phyloP scores from a whole-genome alignment of 1,140 invertebrate species.

The Euwallacea similis region DNA sequence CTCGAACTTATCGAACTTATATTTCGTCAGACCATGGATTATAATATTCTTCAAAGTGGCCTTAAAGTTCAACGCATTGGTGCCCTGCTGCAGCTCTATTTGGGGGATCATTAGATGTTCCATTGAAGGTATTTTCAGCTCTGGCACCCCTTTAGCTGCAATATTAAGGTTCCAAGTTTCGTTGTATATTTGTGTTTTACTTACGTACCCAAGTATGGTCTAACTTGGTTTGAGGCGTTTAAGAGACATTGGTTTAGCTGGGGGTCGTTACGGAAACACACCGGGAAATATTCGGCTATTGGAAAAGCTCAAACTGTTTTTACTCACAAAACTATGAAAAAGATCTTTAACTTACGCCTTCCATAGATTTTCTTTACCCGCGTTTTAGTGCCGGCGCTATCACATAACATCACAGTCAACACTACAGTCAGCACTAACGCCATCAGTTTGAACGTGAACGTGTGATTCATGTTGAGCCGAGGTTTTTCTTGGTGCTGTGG shows the following conservation, averaged over 20 bases:
- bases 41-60: conserved; percentile 67
- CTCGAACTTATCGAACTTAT: conserved; percentile 45
- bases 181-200: background rate
- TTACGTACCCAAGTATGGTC: conserved; percentile 56
- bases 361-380: background rate
- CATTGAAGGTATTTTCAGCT: conserved; percentile 64
- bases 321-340: background rate
- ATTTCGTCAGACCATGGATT: conserved; percentile 58
- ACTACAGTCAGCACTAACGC: too few relatives aligned
- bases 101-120: conserved; percentile 67
- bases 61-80: conserved; percentile 65
- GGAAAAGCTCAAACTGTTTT: background rate
- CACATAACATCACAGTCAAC: too few relatives aligned
- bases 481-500: too few relatives aligned
- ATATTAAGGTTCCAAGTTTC: background rate
- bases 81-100: conserved; percentile 63
- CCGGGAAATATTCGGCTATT: conserved; percentile 61
- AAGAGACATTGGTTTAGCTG: conserved; percentile 63
- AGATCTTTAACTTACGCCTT: background rate
- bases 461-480: too few relatives aligned
- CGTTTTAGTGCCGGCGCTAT: too few relatives aligned
- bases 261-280: conserved; percentile 63
- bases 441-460: too few relatives aligned
- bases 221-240: conserved; percentile 61
- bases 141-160: conserved; percentile 61